A percentile compares a stretch with the other conserved stretches of the same genome.
phyloP scores from a whole-genome alignment of 2,888 invertebrate species.

The Alloscopus bannaensis region DNA sequence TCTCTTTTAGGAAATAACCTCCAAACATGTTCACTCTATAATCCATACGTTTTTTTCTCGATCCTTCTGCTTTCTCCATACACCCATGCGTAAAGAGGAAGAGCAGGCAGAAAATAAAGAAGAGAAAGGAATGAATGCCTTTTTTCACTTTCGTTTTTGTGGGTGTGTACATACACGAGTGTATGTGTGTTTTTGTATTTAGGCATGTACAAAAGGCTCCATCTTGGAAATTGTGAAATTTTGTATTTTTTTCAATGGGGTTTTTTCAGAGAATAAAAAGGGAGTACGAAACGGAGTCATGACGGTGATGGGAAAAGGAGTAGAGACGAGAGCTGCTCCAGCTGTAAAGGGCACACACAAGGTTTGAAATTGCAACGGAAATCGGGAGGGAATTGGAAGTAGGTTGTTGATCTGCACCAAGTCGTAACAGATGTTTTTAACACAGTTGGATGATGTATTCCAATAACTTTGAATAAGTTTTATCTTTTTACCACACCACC shows the following conservation, averaged over 20 bases:
- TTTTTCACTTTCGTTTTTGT: too few relatives aligned
- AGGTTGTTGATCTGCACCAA: conserved; percentile 16
- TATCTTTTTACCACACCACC: not conserved
- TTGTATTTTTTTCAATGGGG: too few relatives aligned
- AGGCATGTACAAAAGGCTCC: too few relatives aligned
- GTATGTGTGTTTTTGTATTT: too few relatives aligned
- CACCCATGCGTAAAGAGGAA: too few relatives aligned
- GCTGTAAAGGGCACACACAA: too few relatives aligned
- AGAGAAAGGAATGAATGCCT: not conserved
- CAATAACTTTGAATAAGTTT: conserved; percentile 21
- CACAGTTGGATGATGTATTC: conserved; percentile 22
- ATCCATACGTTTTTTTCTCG: not conserved
- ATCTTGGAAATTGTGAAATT: too few relatives aligned
- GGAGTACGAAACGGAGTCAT: too few relatives aligned
- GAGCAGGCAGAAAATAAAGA: not conserved
- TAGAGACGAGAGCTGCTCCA: too few relatives aligned
- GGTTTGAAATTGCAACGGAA: not conserved
- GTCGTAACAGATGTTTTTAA: conserved; percentile 29
- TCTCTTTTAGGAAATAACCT: conserved; percentile 19
- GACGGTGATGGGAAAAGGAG: too few relatives aligned
- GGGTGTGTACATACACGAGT: too few relatives aligned
- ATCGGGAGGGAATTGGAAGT: not conserved
- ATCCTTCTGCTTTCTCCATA: not conserved
- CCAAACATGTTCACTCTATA: not conserved
- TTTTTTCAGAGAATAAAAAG: too few relatives aligned